Conservation (phyloP, 1,140 invertebrate species). For the Varroa destructor region DNA sequence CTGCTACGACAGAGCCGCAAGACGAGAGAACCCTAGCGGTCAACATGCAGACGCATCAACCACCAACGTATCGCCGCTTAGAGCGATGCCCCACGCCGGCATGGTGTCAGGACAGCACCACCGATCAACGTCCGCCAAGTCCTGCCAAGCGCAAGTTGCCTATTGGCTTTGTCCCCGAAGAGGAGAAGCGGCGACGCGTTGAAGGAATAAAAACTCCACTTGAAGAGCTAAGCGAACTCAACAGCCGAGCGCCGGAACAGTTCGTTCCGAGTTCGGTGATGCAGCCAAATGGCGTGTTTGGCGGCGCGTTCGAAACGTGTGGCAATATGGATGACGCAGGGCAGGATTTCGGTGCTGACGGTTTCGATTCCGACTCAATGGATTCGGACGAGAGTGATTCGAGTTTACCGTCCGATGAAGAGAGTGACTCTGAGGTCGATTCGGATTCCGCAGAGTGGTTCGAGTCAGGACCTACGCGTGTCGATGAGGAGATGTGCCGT, state of each 20-base stretch:
- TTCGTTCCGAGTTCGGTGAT: background rate
- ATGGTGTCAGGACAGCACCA: background rate
- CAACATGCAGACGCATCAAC: background rate
- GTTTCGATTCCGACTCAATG: conserved; percentile 25
- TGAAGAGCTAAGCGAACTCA: conserved; percentile 16
- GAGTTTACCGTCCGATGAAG: conserved; percentile 19
- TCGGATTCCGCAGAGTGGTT: conserved; percentile 23
- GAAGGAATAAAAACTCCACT: conserved; percentile 9
- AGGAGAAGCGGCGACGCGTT: conserved; percentile 22
- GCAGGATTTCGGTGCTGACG: conserved; percentile 24
- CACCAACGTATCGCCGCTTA: background rate
- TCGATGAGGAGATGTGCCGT: conserved; percentile 24
- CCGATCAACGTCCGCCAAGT: background rate
- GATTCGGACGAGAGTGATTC: conserved; percentile 25
- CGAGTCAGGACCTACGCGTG: conserved; percentile 5
- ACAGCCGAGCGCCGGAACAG: conserved; percentile 19
- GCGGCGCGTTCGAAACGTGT: conserved; percentile 1
- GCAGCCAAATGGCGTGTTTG: conserved; percentile 11
- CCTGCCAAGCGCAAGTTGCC: background rate
- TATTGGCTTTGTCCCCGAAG: background rate
- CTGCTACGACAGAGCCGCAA: background rate
- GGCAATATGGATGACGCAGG: conserved; percentile 8
- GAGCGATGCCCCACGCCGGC: conserved; percentile 17
- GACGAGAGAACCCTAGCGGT: background rate
- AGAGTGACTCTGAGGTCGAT: conserved; percentile 23